phyloP scores from a whole-genome alignment of 2,113 vertebrate species.

The Oryzias woworae region DNA sequence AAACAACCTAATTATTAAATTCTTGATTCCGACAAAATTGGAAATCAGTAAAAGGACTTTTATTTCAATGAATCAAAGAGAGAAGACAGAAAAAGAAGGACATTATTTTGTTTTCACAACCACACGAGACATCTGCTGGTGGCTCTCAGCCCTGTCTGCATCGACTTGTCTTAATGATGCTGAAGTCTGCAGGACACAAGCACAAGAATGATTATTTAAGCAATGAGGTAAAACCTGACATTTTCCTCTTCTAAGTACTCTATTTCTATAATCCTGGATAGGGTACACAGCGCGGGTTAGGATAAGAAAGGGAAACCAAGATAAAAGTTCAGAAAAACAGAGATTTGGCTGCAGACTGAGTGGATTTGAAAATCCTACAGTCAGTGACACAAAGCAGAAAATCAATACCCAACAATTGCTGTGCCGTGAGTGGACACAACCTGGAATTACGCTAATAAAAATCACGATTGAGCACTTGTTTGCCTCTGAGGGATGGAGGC shows the following conservation, averaged over 20 bases:
- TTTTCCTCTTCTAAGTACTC: no score
- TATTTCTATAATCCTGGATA: no score
- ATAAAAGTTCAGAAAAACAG: conserved; percentile 25
- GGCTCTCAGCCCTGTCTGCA: neutral
- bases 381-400: conserved; percentile 42
- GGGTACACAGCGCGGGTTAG: no score
- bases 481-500: conserved; percentile 16
- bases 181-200: neutral
- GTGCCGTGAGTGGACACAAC: conserved; percentile 48
- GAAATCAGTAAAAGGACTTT: neutral
- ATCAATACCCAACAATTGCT: conserved; percentile 46
- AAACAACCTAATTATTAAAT: no score
- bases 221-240: no score
- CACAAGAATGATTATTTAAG: no score
- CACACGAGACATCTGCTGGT: neutral
- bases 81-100: neutral
- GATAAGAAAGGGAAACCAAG: no score
- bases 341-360: conserved; percentile 31
- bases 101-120: neutral
- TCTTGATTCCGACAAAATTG: no score
- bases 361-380: conserved; percentile 39
- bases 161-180: neutral
- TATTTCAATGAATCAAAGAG: neutral
- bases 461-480: conserved; percentile 52
- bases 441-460: conserved; percentile 46